A percentile compares a stretch with the other conserved stretches of the same genome.
Evolutionary conservation across 2,113 vertebrate genomes (phyloP).

Genomic region (Herpetotheres cachinnans): DNA sequence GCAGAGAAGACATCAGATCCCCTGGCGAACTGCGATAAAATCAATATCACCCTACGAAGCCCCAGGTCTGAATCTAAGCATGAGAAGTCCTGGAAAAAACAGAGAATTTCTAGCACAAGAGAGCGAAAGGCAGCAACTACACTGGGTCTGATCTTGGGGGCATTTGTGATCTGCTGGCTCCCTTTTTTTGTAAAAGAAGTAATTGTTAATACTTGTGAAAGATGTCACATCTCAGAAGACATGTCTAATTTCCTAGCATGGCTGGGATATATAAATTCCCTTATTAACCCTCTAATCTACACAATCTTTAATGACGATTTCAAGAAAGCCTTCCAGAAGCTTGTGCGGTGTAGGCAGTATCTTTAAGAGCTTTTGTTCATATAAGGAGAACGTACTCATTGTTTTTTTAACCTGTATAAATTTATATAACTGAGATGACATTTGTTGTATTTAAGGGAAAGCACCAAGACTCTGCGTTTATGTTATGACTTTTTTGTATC

Average conservation of each 20-base stretch:
- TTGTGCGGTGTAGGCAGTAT: slow-evolving; percentile 85
- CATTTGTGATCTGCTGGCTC: slow-evolving; percentile 97
- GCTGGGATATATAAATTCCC: slow-evolving; percentile 97
- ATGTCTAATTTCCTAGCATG: slow-evolving; percentile 94
- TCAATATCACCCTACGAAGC: slow-evolving; percentile 72
- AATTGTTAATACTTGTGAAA: slow-evolving; percentile 88
- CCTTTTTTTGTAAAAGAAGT: slow-evolving; percentile 98
- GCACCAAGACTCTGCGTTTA: slow-evolving; percentile 4
- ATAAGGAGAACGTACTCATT: neutral
- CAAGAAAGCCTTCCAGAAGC: slow-evolving; percentile 97
- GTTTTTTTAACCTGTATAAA: slow-evolving; percentile 36
- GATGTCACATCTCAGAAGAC: slow-evolving; percentile 86
- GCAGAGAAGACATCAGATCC: slow-evolving; percentile 90
- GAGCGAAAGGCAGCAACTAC: slow-evolving; percentile 94
- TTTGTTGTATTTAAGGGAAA: slow-evolving; percentile 37
- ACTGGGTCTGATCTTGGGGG: slow-evolving; percentile 91
- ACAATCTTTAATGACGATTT: slow-evolving; percentile 99
- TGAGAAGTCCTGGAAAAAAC: slow-evolving; percentile 84
- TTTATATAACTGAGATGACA: slow-evolving; percentile 25
- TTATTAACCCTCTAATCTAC: slow-evolving; percentile 98
- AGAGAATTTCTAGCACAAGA: slow-evolving; percentile 89
- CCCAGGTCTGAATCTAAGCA: slow-evolving; percentile 78
- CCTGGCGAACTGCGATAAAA: slow-evolving; percentile 84
- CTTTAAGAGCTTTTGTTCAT: slow-evolving; percentile 68
- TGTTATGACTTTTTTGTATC: slow-evolving; percentile 28